These are phyloP conservation scores for Microcebus ravelobensis DNA, from an alignment of 2,113 vertebrate genomes.

Conservation along the genomic window DNA sequence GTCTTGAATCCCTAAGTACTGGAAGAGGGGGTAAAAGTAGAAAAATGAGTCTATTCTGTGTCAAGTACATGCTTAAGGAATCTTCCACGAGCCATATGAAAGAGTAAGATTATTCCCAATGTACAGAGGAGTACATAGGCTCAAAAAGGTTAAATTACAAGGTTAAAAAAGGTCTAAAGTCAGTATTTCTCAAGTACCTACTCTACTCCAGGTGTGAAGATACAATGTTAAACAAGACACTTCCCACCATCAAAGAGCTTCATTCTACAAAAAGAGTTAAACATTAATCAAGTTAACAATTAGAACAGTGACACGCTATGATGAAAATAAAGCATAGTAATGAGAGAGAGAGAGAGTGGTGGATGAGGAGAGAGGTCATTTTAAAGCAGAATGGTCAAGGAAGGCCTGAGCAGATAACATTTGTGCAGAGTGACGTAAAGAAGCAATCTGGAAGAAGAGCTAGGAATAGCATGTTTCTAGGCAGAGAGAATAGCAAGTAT, in stretches of 20 bases:
- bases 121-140: neutral
- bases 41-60: neutral
- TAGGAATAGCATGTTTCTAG: too few species aligned
- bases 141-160: neutral
- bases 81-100: neutral
- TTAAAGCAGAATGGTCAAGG: neutral
- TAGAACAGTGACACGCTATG: neutral
- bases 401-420: neutral
- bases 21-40: neutral
- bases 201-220: neutral
- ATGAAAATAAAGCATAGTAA: neutral
- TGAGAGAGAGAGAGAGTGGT: neutral
- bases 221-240: neutral
- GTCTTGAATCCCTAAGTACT: neutral
- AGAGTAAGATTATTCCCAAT: neutral
- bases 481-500: neutral
- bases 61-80: neutral
- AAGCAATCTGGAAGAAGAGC: too few species aligned
- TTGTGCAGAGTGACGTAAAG: neutral
- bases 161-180: neutral
- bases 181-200: neutral
- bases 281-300: neutral
- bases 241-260: neutral
- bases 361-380: neutral
- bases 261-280: neutral